Evolutionary conservation across 2,113 vertebrate genomes (phyloP), one percentile per base, ranked within the genome.

Genomic region (Pelobates fuscus): DNA sequence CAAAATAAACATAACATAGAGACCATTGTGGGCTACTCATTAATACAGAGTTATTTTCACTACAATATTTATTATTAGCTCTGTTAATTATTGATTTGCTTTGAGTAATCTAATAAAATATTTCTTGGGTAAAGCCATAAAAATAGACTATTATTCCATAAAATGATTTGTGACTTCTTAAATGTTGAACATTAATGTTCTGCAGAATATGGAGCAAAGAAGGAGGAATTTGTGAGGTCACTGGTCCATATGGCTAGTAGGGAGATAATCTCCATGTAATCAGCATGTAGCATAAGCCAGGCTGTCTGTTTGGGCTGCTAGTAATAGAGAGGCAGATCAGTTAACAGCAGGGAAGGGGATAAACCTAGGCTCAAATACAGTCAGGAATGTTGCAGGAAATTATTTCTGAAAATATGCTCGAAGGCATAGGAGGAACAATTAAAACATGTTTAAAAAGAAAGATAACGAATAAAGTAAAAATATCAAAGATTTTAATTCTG

Each of bases 321-420:
- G 85, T 90, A 90, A 90, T 87, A 89, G 82, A 88, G 85, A 88
- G 88, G 90, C 90, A 90, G 89, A 90, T 88, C 89, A 89, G 78
- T 79, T 82, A 90, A 81, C 91, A 93, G 91, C 91, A 89, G 91
- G 91, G 89, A 83, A 91, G 84, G 71, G 85, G 90, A 90, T 92
- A 84, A 92, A 84, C 83, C 71, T 81, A 67, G 82, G 59, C 85
- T 85, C 88, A 90, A 91, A 92, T 91, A 85, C 90, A 90, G 90
- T 81, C 81, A 89, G 88, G 91, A 93, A 92, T 93, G 90, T 81
- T 84, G 83, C 88, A 91, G 90, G 90, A 90, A 91, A 91, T 93
- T 88, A 91, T 92, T 89, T 90, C 61, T 83, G 82, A 85, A 90
- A 88, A 85, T 84, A 84, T 83, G 80, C 74, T 87, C 82, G 77